These are phyloP conservation scores for Cnemophilus loriae DNA, from an alignment of 2,113 vertebrate species.

Conservation along the genomic window DNA sequence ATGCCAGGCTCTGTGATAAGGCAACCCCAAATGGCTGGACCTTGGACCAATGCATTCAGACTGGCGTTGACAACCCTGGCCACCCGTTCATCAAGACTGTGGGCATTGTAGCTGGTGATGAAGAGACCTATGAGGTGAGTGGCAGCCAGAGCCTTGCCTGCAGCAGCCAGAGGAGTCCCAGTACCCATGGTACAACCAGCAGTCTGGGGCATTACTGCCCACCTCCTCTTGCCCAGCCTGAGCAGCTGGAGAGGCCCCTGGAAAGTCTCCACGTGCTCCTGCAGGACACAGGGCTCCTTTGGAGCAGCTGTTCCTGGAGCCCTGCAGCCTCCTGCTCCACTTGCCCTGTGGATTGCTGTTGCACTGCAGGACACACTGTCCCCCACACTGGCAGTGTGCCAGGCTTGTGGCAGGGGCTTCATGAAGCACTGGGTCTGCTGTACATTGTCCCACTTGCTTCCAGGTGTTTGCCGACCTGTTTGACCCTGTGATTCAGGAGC, in stretches of 20 bases:
- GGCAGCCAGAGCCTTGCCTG: neutral
- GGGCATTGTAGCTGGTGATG: slow-evolving; percentile 93
- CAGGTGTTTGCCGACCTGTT: slow-evolving; percentile 92
- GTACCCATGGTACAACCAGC: neutral
- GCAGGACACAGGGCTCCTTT: neutral
- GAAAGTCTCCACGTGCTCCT: neutral
- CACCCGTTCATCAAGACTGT: slow-evolving; percentile 96
- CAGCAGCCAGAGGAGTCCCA: neutral
- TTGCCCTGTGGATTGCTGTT: neutral
- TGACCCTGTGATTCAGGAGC: slow-evolving; percentile 89
- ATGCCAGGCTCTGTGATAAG: slow-evolving; percentile 87
- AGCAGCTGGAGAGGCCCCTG: neutral
- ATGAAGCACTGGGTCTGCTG: neutral
- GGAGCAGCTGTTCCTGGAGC: neutral
- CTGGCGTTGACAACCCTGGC: slow-evolving; percentile 95
- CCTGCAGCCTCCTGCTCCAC: neutral
- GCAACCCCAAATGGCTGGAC: slow-evolving; percentile 90
- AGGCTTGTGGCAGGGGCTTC: neutral
- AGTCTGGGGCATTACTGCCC: neutral
- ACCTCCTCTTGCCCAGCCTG: neutral
- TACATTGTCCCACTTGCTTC: neutral
- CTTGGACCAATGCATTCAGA: slow-evolving; percentile 95
- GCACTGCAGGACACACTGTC: neutral
- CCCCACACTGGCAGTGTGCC: neutral
- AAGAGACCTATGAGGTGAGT: slow-evolving; percentile 94